phyloP scores from a whole-genome alignment of 2,113 vertebrate species.

The Tiliqua scincoides region DNA sequence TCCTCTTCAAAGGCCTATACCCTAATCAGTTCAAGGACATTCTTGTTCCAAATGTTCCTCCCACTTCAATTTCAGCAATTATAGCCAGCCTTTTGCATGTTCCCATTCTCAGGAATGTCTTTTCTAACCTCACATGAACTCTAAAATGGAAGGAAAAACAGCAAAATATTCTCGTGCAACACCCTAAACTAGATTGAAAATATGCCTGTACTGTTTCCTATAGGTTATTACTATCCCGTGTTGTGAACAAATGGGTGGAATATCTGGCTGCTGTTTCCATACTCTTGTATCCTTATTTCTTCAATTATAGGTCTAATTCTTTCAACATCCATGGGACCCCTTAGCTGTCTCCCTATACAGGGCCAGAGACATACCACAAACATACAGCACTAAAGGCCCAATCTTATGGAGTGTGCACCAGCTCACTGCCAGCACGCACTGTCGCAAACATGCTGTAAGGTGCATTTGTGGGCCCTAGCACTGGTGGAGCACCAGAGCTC shows the following conservation, averaged over 20 bases:
- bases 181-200: not conserved
- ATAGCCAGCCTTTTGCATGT: not conserved
- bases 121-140: not conserved
- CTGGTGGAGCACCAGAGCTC: too few relatives aligned
- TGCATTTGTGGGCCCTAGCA: too few relatives aligned
- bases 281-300: not conserved
- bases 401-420: too few relatives aligned
- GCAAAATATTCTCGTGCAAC: not conserved
- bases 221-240: not conserved
- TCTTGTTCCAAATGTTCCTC: not conserved
- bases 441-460: too few relatives aligned
- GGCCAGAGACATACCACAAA: not conserved
- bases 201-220: not conserved
- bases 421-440: too few relatives aligned
- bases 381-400: not conserved
- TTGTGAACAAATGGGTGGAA: not conserved
- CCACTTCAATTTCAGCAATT: too few relatives aligned
- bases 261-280: not conserved
- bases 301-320: not conserved
- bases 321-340: not conserved
- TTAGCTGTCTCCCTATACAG: not conserved
- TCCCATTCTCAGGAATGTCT: not conserved
- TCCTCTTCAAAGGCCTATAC: not conserved
- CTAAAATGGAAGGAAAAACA: not conserved
- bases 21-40: not conserved